Percentiles rank a stretch among this genome's conserved stretches.
Evolutionary conservation across 2,113 vertebrate genomes (phyloP).

Genomic region (Blennius ocellaris): DNA sequence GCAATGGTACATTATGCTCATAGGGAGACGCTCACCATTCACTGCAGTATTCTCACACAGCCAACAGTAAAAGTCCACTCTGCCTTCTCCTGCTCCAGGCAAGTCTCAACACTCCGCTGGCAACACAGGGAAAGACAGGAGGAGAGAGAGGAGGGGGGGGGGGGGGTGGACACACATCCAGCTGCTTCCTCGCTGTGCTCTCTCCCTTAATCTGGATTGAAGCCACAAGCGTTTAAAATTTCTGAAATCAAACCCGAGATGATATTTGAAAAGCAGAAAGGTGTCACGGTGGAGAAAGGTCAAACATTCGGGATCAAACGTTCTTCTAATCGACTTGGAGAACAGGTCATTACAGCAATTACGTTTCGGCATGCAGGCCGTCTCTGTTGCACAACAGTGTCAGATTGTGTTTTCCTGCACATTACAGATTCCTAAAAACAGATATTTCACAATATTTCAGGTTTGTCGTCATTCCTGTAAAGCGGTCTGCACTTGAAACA

Average conservation of each 20-base stretch:
- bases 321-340: not conserved
- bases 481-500: not conserved
- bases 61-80: slow-evolving; percentile 13
- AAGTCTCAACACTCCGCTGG: slow-evolving; percentile 49
- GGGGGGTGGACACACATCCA: not conserved
- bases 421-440: slow-evolving; percentile 14
- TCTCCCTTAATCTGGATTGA: slow-evolving; percentile 20
- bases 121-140: not conserved
- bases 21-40: slow-evolving; percentile 2
- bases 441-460: not conserved
- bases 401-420: not conserved
- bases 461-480: not conserved
- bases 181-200: not conserved
- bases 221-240: not conserved
- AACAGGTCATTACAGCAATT: slow-evolving; percentile 10
- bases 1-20: not conserved
- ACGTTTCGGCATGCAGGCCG: not conserved
- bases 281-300: not conserved
- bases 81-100: slow-evolving; percentile 18
- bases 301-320: slow-evolving; percentile 14
- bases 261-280: not conserved
- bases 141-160: not conserved
- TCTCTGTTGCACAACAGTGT: not conserved
- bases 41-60: not conserved
- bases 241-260: not conserved